Conservation (phyloP, 2,888 invertebrate species). For the Aporophyla lueneburgensis region DNA sequence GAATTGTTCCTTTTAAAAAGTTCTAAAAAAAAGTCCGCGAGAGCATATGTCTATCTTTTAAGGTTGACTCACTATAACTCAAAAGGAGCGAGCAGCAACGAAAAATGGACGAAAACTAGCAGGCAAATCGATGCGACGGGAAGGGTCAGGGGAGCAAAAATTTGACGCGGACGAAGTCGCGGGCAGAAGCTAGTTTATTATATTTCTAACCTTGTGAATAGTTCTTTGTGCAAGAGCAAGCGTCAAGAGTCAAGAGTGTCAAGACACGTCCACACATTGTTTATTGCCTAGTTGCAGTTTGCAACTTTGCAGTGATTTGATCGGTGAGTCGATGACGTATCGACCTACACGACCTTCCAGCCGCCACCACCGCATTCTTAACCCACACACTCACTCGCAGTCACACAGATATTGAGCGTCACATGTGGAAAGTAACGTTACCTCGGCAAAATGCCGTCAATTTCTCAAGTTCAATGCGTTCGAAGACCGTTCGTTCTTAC, state of each 20-base stretch:
- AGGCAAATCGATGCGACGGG: too few relatives aligned
- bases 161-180: too few relatives aligned
- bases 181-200: too few relatives aligned
- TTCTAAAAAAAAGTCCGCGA: too few relatives aligned
- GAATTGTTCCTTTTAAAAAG: too few relatives aligned
- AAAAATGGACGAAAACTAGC: too few relatives aligned
- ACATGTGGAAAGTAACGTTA: conserved; percentile 66
- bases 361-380: conserved; percentile 76
- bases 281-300: conserved; percentile 57
- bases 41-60: too few relatives aligned
- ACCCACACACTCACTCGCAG: conserved; percentile 71
- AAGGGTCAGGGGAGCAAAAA: too few relatives aligned
- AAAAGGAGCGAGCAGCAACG: too few relatives aligned
- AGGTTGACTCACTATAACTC: too few relatives aligned
- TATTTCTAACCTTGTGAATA: conserved; percentile 19
- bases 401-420: conserved; percentile 62
- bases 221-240: not conserved
- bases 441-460: conserved; percentile 59
- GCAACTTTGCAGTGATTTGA: conserved; percentile 63
- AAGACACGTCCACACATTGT: conserved; percentile 4
- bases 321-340: conserved; percentile 55
- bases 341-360: conserved; percentile 72
- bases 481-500: conserved; percentile 65
- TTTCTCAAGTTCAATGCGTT: conserved; percentile 56
- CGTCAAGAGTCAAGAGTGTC: not conserved